phyloP scores from a whole-genome alignment of 2,888 invertebrate species.

The Drosophila phalerata region DNA sequence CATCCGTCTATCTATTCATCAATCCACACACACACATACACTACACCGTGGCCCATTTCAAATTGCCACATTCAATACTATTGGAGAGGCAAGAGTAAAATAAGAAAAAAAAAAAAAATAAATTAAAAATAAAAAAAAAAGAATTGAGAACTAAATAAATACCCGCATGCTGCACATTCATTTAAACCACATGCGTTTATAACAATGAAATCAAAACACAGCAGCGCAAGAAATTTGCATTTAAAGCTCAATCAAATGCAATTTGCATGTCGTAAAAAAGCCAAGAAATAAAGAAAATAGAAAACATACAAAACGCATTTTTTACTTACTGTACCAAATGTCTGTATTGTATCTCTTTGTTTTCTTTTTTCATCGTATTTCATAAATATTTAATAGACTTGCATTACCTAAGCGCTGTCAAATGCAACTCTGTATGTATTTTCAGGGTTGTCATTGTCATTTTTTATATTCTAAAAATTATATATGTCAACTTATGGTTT shows the following conservation, averaged over 20 bases:
- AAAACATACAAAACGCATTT: constrained; percentile 37
- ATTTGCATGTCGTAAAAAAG: constrained; percentile 56
- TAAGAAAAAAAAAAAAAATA: background rate
- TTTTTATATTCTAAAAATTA: background rate
- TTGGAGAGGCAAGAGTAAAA: constrained; percentile 22
- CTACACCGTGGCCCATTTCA: constrained; percentile 30
- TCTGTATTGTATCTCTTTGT: constrained; percentile 1
- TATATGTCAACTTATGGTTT: background rate
- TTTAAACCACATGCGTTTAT: constrained; percentile 60
- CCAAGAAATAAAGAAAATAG: constrained; percentile 8
- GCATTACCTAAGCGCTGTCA: constrained; percentile 55
- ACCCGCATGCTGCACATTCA: constrained; percentile 40
- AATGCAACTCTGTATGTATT: constrained; percentile 38
- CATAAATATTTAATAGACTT: constrained; percentile 72
- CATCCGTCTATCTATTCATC: constrained; percentile 11
- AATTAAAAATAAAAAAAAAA: constrained; percentile 13
- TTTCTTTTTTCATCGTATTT: constrained; percentile 30
- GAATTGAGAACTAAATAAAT: constrained; percentile 38
- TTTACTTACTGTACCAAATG: constrained; percentile 20
- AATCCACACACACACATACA: constrained; percentile 4
- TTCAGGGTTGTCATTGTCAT: constrained; percentile 31
- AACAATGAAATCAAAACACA: constrained; percentile 77
- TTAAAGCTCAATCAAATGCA: constrained; percentile 82
- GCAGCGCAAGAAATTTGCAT: constrained; percentile 66
- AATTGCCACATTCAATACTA: constrained; percentile 39